A percentile compares a stretch with the other conserved stretches of the same genome.
Evolutionary conservation across 2,113 vertebrate species (phyloP).

Genomic region (Ammodytes marinus): DNA sequence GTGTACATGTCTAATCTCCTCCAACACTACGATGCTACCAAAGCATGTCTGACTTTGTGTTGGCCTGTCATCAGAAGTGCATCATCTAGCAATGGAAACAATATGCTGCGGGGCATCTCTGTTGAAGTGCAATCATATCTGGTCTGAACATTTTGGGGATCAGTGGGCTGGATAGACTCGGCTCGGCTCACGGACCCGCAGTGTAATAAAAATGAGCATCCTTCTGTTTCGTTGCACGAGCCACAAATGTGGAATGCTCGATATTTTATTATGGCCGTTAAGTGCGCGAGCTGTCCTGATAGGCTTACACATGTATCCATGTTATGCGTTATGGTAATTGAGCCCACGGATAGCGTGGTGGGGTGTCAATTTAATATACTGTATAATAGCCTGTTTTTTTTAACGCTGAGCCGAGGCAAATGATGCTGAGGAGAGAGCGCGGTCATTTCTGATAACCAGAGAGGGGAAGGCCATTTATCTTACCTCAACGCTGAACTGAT

Average conservation of each 20-base stretch:
- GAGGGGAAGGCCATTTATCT: slow-evolving; percentile 80
- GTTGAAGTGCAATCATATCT: slow-evolving; percentile 22
- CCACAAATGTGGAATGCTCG: slow-evolving; percentile 44
- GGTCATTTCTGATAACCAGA: slow-evolving; percentile 60
- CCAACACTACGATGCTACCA: slow-evolving; percentile 49
- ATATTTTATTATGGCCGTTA: slow-evolving; percentile 41
- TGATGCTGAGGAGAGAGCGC: slow-evolving; percentile 64
- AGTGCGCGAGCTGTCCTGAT: slow-evolving; percentile 36
- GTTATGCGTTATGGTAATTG: slow-evolving; percentile 54
- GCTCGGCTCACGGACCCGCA: slow-evolving; percentile 56
- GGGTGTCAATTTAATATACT: neutral
- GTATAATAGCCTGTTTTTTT: slow-evolving; percentile 14
- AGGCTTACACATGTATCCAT: slow-evolving; percentile 44
- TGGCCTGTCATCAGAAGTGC: slow-evolving; percentile 39
- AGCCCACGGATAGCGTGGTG: slow-evolving; percentile 33
- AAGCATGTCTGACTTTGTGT: slow-evolving; percentile 36
- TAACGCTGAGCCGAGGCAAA: slow-evolving; percentile 48
- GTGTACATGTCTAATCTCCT: slow-evolving; percentile 55
- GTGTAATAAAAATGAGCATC: slow-evolving; percentile 68
- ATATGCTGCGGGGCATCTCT: slow-evolving; percentile 10
- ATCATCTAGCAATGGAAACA: slow-evolving; percentile 3
- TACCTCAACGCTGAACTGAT: slow-evolving; percentile 98
- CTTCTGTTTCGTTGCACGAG: slow-evolving; percentile 46
- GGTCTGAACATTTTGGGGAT: slow-evolving; percentile 47
- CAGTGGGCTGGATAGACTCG: slow-evolving; percentile 37